Percentiles rank a stretch among this genome's conserved stretches.
These are phyloP conservation scores for Microctenopoma lineatum DNA, from an alignment of 2,797 vertebrate species.

Conservation along the genomic window DNA sequence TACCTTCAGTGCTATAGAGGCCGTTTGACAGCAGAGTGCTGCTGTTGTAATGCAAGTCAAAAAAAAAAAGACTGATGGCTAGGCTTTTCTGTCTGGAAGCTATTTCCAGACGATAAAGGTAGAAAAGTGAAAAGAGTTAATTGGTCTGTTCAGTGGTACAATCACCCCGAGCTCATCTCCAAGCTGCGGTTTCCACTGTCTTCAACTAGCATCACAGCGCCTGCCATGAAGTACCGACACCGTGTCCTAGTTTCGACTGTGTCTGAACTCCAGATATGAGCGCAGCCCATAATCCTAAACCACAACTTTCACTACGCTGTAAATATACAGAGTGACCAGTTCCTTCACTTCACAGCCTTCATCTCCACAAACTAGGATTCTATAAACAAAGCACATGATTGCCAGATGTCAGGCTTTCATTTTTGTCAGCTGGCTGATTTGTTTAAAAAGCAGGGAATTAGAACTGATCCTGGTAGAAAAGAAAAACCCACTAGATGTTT, in stretches of 20 bases:
- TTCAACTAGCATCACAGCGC: slow-evolving; percentile 29
- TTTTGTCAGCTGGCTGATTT: slow-evolving; percentile 33
- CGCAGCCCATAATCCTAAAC: slow-evolving; percentile 12
- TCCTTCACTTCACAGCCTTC: slow-evolving; percentile 40
- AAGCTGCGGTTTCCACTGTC: slow-evolving; percentile 30
- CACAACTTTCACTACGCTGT: slow-evolving; percentile 56
- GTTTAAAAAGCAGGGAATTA: slow-evolving; percentile 45
- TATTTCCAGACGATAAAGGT: slow-evolving; percentile 54
- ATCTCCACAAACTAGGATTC: slow-evolving; percentile 33
- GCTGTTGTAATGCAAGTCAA: slow-evolving; percentile 29
- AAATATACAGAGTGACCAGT: slow-evolving; percentile 58
- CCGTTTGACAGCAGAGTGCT: slow-evolving; percentile 43
- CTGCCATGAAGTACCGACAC: slow-evolving; percentile 32
- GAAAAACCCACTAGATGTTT: slow-evolving; percentile 36
- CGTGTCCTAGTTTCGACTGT: slow-evolving; percentile 28
- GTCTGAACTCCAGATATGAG: slow-evolving; percentile 54
- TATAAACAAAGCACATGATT: slow-evolving; percentile 47
- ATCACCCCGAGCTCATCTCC: slow-evolving; percentile 32
- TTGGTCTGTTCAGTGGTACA: slow-evolving; percentile 32
- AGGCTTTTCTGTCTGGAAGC: slow-evolving; percentile 45
- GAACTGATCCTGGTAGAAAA: slow-evolving; percentile 34
- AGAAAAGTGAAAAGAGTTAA: slow-evolving; percentile 41
- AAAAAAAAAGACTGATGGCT: slow-evolving; percentile 18
- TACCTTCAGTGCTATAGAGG: slow-evolving; percentile 37
- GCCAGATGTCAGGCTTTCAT: slow-evolving; percentile 53